Percentiles rank a stretch among this genome's conserved stretches.
These are phyloP conservation scores for Pampus argenteus DNA, from an alignment of 2,797 vertebrate genomes.

Conservation along the genomic window DNA sequence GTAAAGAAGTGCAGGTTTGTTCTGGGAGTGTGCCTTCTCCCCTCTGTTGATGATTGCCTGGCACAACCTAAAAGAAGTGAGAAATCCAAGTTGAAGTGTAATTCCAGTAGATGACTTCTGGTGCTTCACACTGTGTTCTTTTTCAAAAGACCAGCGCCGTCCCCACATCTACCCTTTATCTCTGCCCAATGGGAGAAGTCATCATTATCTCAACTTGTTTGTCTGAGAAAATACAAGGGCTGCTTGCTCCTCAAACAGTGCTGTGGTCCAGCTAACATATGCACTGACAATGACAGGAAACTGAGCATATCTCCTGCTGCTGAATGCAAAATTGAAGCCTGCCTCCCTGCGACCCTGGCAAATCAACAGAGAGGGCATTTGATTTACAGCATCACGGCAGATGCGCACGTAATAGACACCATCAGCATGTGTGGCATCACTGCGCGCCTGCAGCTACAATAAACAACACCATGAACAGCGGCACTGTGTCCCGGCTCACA, in stretches of 20 bases:
- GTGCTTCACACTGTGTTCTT: constrained; percentile 59
- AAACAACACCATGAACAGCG: neutral
- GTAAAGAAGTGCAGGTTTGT: constrained; percentile 52
- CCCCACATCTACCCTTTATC: constrained; percentile 32
- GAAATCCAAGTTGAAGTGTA: constrained; percentile 65
- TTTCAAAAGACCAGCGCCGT: constrained; percentile 35
- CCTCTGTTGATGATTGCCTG: constrained; percentile 52
- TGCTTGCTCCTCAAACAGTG: constrained; percentile 47
- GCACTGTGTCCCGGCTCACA: constrained; percentile 12
- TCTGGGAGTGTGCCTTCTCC: constrained; percentile 21
- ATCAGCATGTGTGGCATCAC: constrained; percentile 21
- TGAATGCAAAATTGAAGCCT: constrained; percentile 35
- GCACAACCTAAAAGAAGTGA: constrained; percentile 51
- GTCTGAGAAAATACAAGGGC: constrained; percentile 49
- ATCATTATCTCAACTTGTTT: constrained; percentile 68
- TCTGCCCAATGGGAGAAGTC: constrained; percentile 38
- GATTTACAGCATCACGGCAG: constrained; percentile 38
- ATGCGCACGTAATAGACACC: constrained; percentile 12
- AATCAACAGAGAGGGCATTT: constrained; percentile 44
- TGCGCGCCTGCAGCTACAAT: constrained; percentile 23
- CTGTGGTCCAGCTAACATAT: constrained; percentile 9
- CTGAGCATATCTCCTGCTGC: constrained; percentile 25
- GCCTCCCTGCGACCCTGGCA: constrained; percentile 16
- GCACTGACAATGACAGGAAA: constrained; percentile 20
- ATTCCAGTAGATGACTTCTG: constrained; percentile 67